phyloP scores from a whole-genome alignment of 2,888 invertebrate genomes.

The Sesamia inferens region DNA sequence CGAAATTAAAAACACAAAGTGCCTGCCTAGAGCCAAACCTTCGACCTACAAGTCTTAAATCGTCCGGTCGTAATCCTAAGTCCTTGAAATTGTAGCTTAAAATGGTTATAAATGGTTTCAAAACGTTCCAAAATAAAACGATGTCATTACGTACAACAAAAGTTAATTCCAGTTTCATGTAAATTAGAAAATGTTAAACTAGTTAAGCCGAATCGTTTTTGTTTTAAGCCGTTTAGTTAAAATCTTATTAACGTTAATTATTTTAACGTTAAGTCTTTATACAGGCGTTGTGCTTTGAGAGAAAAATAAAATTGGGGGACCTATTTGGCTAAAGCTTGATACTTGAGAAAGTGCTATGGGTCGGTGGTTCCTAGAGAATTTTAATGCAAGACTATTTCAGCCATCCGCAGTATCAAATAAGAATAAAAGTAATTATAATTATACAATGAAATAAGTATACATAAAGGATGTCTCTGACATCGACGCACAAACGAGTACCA shows the following conservation, averaged over 20 bases:
- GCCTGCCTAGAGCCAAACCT: not conserved
- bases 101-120: not conserved
- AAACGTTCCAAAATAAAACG: constrained; percentile 1
- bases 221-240: constrained; percentile 53
- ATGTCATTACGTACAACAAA: constrained; percentile 36
- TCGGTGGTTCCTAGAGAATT: not conserved
- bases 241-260: constrained; percentile 44
- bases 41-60: not conserved
- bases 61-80: no score
- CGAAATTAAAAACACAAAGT: not conserved
- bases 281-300: constrained; percentile 19
- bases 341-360: no score
- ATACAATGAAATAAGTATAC: no score
- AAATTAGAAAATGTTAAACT: constrained; percentile 54
- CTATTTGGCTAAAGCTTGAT: not conserved
- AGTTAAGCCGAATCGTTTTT: constrained; percentile 52
- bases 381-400: not conserved
- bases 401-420: not conserved
- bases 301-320: not conserved
- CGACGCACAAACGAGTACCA: no score
- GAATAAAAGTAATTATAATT: no score
- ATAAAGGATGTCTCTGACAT: no score
- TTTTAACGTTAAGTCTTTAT: constrained; percentile 26
- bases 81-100: not conserved
- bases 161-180: constrained; percentile 42